Evolutionary conservation across 2,888 invertebrate genomes (phyloP).

Genomic region (Drosophila emarginata): DNA sequence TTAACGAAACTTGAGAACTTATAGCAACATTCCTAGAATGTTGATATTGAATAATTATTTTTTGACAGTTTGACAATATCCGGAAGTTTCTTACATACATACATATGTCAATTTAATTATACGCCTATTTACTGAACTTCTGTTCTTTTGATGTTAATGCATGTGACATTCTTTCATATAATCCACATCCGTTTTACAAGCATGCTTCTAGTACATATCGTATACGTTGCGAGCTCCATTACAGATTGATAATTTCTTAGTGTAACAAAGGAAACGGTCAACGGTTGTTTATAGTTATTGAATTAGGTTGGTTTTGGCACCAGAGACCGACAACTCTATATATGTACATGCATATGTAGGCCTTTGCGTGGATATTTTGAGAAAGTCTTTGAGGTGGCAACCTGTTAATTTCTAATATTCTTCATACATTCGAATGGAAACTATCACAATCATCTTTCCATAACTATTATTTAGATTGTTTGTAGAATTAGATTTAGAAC

Average conservation of each 20-base stretch:
- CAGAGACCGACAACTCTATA: too few species aligned
- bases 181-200: not conserved
- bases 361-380: not conserved
- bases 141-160: not conserved
- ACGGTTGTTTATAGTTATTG: not conserved
- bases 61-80: not conserved
- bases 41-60: not conserved
- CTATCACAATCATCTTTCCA: constrained; percentile 1
- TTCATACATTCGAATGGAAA: not conserved
- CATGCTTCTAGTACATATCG: constrained; percentile 1
- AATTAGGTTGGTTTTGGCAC: not conserved
- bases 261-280: too few species aligned
- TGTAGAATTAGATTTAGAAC: constrained; percentile 1
- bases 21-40: not conserved
- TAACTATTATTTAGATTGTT: constrained; percentile 5
- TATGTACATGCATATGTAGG: too few species aligned
- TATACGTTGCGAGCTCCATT: constrained; percentile 16
- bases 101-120: not conserved
- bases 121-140: not conserved
- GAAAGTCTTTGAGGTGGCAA: not conserved
- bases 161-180: not conserved
- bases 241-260: not conserved
- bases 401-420: not conserved
- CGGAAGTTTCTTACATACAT: too few species aligned
- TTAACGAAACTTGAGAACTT: not conserved